Evolutionary conservation across 2,113 vertebrate species (phyloP).

Genomic region (Apus apus): DNA sequence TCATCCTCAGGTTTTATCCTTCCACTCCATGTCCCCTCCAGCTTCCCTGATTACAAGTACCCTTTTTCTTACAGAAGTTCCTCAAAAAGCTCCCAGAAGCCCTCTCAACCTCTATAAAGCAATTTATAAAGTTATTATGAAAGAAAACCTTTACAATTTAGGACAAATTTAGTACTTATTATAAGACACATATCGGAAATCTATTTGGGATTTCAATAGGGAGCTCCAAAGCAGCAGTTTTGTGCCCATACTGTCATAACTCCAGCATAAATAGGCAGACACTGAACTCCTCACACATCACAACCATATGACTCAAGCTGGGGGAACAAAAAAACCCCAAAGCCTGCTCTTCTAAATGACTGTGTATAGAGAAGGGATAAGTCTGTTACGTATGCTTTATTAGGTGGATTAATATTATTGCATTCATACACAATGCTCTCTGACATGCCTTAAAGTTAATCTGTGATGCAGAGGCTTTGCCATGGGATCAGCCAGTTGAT

Average conservation of each 20-base stretch:
- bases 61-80: not conserved
- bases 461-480: not conserved
- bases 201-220: not conserved
- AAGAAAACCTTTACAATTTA: not conserved
- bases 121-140: not conserved
- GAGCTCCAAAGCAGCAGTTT: not conserved
- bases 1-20: not conserved
- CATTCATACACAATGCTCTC: not conserved
- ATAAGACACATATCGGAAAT: not conserved
- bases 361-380: not conserved
- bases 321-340: not conserved
- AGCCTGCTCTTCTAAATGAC: too few species aligned
- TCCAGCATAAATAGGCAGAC: not conserved
- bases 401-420: not conserved
- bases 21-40: not conserved
- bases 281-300: not conserved
- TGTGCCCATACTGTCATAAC: not conserved
- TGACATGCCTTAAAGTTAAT: too few species aligned
- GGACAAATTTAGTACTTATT: not conserved
- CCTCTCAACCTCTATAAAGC: not conserved
- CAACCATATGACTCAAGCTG: not conserved
- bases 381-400: not conserved
- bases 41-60: not conserved
- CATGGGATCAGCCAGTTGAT: not conserved
- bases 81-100: not conserved